These are phyloP conservation scores for Drosophila lutescens DNA, from an alignment of 2,888 invertebrate genomes.

Conservation along the genomic window DNA sequence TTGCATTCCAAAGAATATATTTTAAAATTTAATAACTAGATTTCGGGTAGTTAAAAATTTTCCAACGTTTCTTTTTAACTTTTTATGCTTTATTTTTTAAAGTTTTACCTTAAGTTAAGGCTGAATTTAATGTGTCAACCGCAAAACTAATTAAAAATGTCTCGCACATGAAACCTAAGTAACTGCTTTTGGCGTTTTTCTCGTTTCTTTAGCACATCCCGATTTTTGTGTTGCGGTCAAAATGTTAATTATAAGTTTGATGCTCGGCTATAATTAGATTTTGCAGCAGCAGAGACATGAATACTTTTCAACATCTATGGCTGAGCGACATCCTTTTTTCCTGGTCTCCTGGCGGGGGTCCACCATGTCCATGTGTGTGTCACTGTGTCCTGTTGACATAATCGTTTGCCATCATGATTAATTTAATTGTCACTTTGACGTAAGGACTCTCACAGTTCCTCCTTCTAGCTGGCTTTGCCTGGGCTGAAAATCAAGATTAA, in stretches of 20 bases:
- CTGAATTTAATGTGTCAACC: constrained; percentile 47
- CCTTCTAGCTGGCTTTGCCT: constrained; percentile 17
- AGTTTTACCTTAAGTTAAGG: constrained; percentile 10
- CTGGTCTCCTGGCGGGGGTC: constrained; percentile 8
- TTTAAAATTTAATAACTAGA: no score
- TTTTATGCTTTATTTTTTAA: neutral
- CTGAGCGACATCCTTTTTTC: constrained; percentile 14
- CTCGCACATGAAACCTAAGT: constrained; percentile 41
- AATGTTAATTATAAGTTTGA: constrained; percentile 78
- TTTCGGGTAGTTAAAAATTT: no score
- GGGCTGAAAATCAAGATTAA: constrained; percentile 74
- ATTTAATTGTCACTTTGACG: constrained; percentile 82
- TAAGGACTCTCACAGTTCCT: constrained; percentile 45
- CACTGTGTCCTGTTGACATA: constrained; percentile 72
- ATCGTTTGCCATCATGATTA: constrained; percentile 80
- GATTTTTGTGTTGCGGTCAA: constrained; percentile 67
- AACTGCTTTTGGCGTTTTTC: constrained; percentile 15
- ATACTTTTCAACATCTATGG: constrained; percentile 10
- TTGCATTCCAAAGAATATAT: no score
- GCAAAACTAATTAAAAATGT: constrained; percentile 77
- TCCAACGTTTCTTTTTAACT: no score
- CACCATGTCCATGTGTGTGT: constrained; percentile 12
- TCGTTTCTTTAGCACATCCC: constrained; percentile 30
- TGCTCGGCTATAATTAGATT: constrained; percentile 72
- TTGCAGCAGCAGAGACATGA: constrained; percentile 23